Percentiles rank a stretch among this genome's conserved stretches.
phyloP scores from a whole-genome alignment of 2,113 vertebrate species.

The Psittacus erithacus region DNA sequence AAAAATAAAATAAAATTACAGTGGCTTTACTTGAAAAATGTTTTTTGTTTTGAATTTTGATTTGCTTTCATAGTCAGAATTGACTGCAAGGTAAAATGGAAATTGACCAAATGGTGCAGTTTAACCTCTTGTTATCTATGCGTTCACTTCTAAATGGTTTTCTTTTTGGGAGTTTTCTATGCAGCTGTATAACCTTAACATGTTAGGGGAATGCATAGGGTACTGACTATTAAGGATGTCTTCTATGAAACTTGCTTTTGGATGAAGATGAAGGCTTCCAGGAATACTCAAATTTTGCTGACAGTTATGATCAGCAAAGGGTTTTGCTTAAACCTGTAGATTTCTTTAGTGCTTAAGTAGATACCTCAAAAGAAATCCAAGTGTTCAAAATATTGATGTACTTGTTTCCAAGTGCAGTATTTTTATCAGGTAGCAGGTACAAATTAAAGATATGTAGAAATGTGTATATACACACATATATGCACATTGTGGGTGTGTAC shows the following conservation, averaged over 20 bases:
- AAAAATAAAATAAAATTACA: conserved; percentile 56
- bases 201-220: background rate
- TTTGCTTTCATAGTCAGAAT: conserved; percentile 17
- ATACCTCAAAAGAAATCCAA: background rate
- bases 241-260: background rate
- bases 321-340: background rate
- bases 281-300: background rate
- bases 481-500: background rate
- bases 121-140: conserved; percentile 24
- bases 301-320: background rate
- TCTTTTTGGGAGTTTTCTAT: background rate
- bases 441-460: background rate
- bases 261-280: background rate
- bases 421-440: background rate
- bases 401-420: background rate
- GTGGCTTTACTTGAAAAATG: conserved; percentile 67
- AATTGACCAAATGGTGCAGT: background rate
- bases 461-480: fast-evolving
- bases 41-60: conserved; percentile 47
- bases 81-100: background rate
- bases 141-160: background rate
- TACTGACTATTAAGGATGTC: background rate
- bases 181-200: background rate
- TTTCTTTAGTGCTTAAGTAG: background rate
- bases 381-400: background rate